Percentiles rank a stretch among this genome's conserved stretches.
Evolutionary conservation across 2,888 invertebrate genomes (phyloP).

Genomic region (Zhuqinia jingwanae): DNA sequence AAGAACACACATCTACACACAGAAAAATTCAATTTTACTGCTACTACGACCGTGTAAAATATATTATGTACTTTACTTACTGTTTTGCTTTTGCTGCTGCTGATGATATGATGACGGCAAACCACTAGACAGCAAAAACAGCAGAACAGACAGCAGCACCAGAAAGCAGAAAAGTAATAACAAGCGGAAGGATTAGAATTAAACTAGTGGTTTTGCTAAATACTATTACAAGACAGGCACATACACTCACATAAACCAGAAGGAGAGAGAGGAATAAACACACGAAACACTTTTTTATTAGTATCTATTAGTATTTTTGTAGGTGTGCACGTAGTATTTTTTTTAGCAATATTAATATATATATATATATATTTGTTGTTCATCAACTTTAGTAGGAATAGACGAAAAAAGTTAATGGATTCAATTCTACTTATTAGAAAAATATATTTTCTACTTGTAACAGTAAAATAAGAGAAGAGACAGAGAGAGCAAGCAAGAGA

Average conservation of each 20-base stretch:
- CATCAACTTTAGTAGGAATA: background rate
- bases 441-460: constrained; percentile 41
- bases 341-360: constrained; percentile 38
- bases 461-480: background rate
- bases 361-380: constrained; percentile 35
- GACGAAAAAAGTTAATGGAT: constrained; percentile 1
- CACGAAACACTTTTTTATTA: constrained; percentile 33
- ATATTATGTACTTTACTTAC: background rate
- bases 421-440: background rate
- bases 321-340: constrained; percentile 41
- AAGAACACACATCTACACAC: background rate
- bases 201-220: constrained; percentile 57
- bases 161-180: constrained; percentile 62
- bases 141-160: constrained; percentile 28
- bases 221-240: constrained; percentile 30
- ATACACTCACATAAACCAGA: background rate
- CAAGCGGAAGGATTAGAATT: constrained; percentile 65
- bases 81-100: constrained; percentile 1
- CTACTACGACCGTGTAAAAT: background rate
- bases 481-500: background rate
- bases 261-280: background rate
- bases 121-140: constrained; percentile 40
- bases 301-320: constrained; percentile 22
- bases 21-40: constrained; percentile 4
- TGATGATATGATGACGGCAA: constrained; percentile 50